Evolutionary conservation across 2,888 invertebrate species (phyloP).

Genomic region (Hedya salicella): DNA sequence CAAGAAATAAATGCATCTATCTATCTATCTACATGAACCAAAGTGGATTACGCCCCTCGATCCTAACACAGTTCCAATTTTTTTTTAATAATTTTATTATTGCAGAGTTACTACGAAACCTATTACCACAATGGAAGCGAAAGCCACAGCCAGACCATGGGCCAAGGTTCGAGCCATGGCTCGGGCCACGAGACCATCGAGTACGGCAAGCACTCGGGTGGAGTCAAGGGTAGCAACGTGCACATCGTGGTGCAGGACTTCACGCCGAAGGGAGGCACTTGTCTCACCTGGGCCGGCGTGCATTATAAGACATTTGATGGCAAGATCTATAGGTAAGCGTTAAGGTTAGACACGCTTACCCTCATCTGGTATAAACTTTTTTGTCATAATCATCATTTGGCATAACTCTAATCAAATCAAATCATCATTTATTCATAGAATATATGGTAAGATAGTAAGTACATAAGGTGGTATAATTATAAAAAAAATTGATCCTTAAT

Average conservation of each 20-base stretch:
- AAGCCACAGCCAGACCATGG: slow-evolving; percentile 21
- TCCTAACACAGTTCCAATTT: too few species aligned
- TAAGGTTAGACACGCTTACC: background rate
- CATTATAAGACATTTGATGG: slow-evolving; percentile 96
- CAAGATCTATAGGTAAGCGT: slow-evolving; percentile 87
- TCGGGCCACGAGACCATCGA: slow-evolving; percentile 37
- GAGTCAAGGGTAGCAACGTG: slow-evolving; percentile 47
- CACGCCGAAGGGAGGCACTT: slow-evolving; percentile 87
- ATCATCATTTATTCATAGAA: too few species aligned
- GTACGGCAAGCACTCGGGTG: slow-evolving; percentile 39
- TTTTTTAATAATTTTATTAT: background rate
- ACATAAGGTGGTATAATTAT: too few species aligned
- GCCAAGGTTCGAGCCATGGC: slow-evolving; percentile 39
- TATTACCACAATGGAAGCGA: slow-evolving; percentile 31
- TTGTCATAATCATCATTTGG: too few species aligned
- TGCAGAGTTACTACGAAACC: slow-evolving; percentile 36
- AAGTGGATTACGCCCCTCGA: too few species aligned
- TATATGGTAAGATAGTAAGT: too few species aligned
- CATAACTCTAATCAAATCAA: too few species aligned
- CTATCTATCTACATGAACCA: too few species aligned
- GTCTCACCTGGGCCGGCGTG: slow-evolving; percentile 91
- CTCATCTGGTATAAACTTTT: too few species aligned
- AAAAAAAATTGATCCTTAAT: too few species aligned
- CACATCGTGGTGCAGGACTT: slow-evolving; percentile 68
- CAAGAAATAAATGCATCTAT: too few species aligned